Percentiles rank a stretch among this genome's conserved stretches.
Conservation (phyloP, 2,797 vertebrate species). For the Microchirus variegatus region DNA sequence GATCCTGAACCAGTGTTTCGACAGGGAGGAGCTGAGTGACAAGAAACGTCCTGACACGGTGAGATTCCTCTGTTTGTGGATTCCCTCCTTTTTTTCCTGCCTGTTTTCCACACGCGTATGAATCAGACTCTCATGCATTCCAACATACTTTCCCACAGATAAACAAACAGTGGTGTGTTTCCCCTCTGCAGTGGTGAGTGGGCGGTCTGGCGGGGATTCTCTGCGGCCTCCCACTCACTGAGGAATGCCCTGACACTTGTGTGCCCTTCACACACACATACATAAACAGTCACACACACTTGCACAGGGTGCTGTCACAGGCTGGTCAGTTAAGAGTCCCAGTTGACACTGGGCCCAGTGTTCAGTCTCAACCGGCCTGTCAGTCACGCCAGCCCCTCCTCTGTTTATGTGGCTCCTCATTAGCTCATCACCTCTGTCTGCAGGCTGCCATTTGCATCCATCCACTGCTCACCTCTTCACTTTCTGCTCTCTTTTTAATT, state of each 20-base stretch:
- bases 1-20: slow-evolving; percentile 93
- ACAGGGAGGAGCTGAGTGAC: slow-evolving; percentile 92
- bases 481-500: not conserved
- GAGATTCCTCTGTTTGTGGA: slow-evolving; percentile 31
- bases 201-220: slow-evolving; percentile 64
- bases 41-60: slow-evolving; percentile 98
- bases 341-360: slow-evolving; percentile 67
- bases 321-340: slow-evolving; percentile 32
- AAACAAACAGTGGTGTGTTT: slow-evolving; percentile 64
- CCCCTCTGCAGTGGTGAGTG: slow-evolving; percentile 35
- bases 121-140: slow-evolving; percentile 7
- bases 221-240: slow-evolving; percentile 59
- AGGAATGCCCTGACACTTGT: slow-evolving; percentile 78
- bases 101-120: not conserved
- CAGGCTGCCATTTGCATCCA: not conserved
- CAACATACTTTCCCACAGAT: slow-evolving; percentile 59
- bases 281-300: slow-evolving; percentile 31
- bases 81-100: not conserved
- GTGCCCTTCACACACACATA: slow-evolving; percentile 48
- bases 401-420: slow-evolving; percentile 29
- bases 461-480: not conserved
- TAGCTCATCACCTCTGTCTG: slow-evolving; percentile 25
- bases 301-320: slow-evolving; percentile 48
- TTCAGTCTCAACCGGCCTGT: slow-evolving; percentile 42
- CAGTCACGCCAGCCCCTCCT: slow-evolving; percentile 33